Evolutionary conservation across 2,888 invertebrate genomes (phyloP).

Genomic region (Mythimna ferrago): DNA sequence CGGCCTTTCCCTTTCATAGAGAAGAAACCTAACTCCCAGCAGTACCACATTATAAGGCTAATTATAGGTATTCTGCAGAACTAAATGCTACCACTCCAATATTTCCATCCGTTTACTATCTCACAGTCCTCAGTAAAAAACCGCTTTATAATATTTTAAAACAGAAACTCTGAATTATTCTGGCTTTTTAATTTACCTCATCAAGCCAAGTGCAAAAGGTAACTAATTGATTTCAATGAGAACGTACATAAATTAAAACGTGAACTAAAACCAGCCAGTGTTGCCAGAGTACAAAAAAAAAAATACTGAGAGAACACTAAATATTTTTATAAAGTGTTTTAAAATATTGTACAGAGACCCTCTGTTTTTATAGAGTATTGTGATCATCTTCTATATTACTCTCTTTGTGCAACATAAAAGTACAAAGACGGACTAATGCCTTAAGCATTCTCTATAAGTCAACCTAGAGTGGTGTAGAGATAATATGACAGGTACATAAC

Average conservation of each 20-base stretch:
- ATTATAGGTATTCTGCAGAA: no score
- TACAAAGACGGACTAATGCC: no score
- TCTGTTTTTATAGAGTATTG: not conserved
- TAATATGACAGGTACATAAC: no score
- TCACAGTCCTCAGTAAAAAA: not conserved
- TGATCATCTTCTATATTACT: not conserved
- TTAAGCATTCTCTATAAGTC: no score
- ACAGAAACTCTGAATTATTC: slow-evolving; percentile 21
- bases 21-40: no score
- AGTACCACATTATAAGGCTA: no score
- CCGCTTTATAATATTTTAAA: slow-evolving; percentile 20
- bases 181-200: slow-evolving; percentile 52
- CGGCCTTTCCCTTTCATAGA: no score
- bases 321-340: not conserved
- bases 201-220: slow-evolving; percentile 50
- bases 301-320: not conserved
- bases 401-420: no score
- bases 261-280: slow-evolving; percentile 22
- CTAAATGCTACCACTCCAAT: not conserved
- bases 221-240: slow-evolving; percentile 55
- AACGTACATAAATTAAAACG: slow-evolving; percentile 59
- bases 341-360: not conserved
- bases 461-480: no score
- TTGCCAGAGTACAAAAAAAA: slow-evolving; percentile 1
- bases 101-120: not conserved